These are phyloP conservation scores for Euphonia xanthogaster DNA, from an alignment of 2,797 vertebrate species.

Conservation along the genomic window DNA sequence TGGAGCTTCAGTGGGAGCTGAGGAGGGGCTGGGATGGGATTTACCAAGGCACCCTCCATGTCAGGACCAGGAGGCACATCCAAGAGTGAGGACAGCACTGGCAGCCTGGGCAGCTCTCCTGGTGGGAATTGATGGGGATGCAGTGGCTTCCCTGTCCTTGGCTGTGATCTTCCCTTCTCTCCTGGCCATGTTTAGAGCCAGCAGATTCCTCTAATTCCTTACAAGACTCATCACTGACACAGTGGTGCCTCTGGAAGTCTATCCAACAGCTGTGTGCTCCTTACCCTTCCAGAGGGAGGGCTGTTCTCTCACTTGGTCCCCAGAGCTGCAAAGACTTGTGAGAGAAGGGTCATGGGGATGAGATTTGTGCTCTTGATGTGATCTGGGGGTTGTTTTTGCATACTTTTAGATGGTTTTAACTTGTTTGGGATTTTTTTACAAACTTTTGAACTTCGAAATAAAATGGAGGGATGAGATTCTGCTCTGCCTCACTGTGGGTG, in stretches of 20 bases:
- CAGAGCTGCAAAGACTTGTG: background rate
- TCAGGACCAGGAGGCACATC: background rate
- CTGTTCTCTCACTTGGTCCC: background rate
- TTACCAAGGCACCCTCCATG: background rate
- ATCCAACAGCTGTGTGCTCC: background rate
- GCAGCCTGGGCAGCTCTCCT: background rate
- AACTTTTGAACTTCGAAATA: conserved; percentile 12
- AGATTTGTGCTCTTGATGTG: accelerated
- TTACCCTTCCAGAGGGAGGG: background rate
- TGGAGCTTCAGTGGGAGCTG: background rate
- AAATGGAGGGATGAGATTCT: background rate
- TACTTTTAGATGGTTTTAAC: background rate
- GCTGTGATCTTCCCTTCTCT: background rate
- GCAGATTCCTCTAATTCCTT: background rate
- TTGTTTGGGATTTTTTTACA: background rate
- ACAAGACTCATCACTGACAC: background rate
- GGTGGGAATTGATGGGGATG: background rate
- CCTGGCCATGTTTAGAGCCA: accelerated
- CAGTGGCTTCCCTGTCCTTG: background rate
- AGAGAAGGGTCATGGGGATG: background rate
- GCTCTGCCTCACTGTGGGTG: background rate
- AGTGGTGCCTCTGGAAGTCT: background rate
- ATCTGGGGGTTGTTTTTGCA: background rate
- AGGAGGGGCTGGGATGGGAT: background rate
- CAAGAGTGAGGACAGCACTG: accelerated